A percentile compares a stretch with the other conserved stretches of the same genome.
Evolutionary conservation across 2,888 invertebrate genomes (phyloP).

Genomic region (Harmothoe impar): DNA sequence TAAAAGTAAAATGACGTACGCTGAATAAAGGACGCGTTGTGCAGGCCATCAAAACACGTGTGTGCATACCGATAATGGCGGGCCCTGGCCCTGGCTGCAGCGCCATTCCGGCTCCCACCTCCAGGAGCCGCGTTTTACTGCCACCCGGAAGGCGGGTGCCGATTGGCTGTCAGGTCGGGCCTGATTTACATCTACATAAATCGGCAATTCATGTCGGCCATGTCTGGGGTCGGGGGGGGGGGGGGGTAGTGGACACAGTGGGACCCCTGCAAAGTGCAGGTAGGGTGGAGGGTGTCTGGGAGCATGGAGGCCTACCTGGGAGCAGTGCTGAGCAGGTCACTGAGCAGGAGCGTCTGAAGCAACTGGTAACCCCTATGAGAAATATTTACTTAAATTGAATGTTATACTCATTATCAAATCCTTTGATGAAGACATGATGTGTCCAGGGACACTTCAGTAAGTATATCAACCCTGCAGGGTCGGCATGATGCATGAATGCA

Average conservation of each 20-base stretch:
- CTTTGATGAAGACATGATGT: too few species aligned
- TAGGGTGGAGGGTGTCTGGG: too few species aligned
- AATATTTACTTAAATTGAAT: too few species aligned
- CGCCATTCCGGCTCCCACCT: constrained; percentile 32
- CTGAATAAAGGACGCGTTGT: constrained; percentile 53
- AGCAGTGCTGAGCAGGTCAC: too few species aligned
- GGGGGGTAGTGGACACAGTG: neutral
- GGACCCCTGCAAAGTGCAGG: too few species aligned
- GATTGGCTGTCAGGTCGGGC: constrained; percentile 21
- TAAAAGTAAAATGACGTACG: constrained; percentile 59
- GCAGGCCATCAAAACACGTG: constrained; percentile 43
- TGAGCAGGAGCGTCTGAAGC: too few species aligned
- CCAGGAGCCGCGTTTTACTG: constrained; percentile 14
- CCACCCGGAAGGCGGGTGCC: neutral
- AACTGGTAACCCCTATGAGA: too few species aligned
- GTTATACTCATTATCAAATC: too few species aligned
- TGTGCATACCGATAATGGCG: constrained; percentile 56
- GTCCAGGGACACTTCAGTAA: too few species aligned
- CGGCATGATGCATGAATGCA: too few species aligned
- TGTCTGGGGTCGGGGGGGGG: neutral
- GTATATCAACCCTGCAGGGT: too few species aligned
- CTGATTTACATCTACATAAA: constrained; percentile 58
- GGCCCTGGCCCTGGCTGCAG: neutral
- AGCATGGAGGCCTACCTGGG: too few species aligned
- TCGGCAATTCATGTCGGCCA: constrained; percentile 41